These are phyloP conservation scores for Formica exsecta DNA, from an alignment of 1,140 invertebrate species.

Conservation along the genomic window DNA sequence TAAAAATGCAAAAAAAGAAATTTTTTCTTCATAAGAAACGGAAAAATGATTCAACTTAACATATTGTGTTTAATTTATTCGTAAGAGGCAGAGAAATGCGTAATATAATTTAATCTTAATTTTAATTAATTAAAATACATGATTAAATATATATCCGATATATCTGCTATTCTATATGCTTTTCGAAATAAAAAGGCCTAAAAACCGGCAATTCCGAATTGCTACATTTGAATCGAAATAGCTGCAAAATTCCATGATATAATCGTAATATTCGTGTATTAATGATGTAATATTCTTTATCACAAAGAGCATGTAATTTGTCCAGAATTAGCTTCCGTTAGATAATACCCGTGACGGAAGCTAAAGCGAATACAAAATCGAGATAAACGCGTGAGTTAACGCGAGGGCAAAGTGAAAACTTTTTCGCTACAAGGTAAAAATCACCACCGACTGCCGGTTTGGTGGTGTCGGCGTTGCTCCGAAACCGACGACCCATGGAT, in stretches of 20 bases:
- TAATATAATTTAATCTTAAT: neutral
- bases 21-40: neutral
- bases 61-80: neutral
- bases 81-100: neutral
- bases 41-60: neutral
- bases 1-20: neutral
- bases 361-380: constrained; percentile 47
- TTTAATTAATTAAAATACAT: neutral
- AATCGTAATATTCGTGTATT: neutral
- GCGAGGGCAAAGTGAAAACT: constrained; percentile 27
- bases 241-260: neutral
- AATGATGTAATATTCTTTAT: neutral
- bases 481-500: constrained; percentile 46
- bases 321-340: constrained; percentile 3
- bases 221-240: neutral
- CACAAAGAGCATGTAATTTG: neutral
- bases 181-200: too few relatives aligned
- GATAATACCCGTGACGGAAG: constrained; percentile 36
- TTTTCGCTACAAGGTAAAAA: constrained; percentile 39
- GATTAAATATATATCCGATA: neutral
- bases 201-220: neutral
- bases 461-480: neutral
- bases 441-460: constrained; percentile 11
- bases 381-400: constrained; percentile 29
- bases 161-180: neutral